Percentiles rank a stretch among this genome's conserved stretches.
Conservation (phyloP, 1,140 invertebrate genomes). For the Nephila pilipes region DNA sequence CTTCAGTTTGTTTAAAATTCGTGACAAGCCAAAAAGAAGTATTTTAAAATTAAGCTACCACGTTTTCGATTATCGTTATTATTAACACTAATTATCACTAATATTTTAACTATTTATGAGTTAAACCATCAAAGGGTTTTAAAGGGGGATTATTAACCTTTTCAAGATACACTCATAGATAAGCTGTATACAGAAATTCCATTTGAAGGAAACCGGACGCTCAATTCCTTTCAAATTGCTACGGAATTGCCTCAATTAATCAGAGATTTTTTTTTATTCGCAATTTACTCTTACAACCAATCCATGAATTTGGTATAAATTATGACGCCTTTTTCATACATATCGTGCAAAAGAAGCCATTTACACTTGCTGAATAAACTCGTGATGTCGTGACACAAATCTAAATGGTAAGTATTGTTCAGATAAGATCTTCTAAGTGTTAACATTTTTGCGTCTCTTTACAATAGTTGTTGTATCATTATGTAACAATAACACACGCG, state of each 20-base stretch:
- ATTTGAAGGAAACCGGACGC: not conserved
- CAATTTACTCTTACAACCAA: not conserved
- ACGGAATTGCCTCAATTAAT: not conserved
- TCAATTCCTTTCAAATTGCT: not conserved
- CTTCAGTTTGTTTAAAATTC: no score
- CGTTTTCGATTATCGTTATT: no score
- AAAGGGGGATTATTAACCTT: no score
- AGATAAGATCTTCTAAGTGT: not conserved
- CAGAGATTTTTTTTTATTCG: not conserved
- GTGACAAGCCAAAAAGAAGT: no score
- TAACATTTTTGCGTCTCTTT: constrained; percentile 3
- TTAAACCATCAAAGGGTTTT: no score
- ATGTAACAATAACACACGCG: constrained; percentile 12
- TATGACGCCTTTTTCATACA: not conserved
- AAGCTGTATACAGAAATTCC: no score
- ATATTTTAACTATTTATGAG: no score
- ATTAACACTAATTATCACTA: no score
- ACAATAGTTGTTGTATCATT: not conserved
- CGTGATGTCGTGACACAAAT: not conserved
- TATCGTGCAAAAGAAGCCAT: not conserved
- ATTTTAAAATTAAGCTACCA: no score
- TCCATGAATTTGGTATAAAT: not conserved
- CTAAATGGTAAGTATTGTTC: not conserved
- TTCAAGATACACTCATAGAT: no score
- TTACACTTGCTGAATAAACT: not conserved